Evolutionary conservation across 2,888 invertebrate species (phyloP).

Genomic region (Chrysotoxum bicinctum): DNA sequence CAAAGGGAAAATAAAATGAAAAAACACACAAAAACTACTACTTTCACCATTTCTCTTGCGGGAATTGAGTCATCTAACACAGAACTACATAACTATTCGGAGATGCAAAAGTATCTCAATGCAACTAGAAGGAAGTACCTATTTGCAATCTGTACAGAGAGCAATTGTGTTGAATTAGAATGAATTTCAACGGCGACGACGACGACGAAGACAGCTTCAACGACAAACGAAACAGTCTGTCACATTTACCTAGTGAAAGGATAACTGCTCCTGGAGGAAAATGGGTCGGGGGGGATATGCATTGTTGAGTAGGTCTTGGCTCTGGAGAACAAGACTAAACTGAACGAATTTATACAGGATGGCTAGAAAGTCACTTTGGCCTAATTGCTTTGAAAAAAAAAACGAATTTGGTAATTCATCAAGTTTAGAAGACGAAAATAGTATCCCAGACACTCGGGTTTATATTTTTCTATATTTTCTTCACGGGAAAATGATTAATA

Average conservation of each 20-base stretch:
- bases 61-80: conserved; percentile 4
- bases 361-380: conserved; percentile 1
- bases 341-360: conserved; percentile 3
- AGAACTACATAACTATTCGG: neutral
- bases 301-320: conserved; percentile 12
- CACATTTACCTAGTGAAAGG: conserved; percentile 22
- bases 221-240: conserved; percentile 14
- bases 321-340: neutral
- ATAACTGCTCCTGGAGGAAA: conserved; percentile 40
- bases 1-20: conserved; percentile 17
- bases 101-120: conserved; percentile 11
- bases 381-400: neutral
- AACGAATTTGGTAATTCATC: neutral
- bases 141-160: neutral
- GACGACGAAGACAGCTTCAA: neutral
- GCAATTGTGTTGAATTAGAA: conserved; percentile 16
- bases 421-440: neutral
- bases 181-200: neutral
- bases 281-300: conserved; percentile 1
- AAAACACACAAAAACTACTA: conserved; percentile 2
- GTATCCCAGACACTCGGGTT: too few relatives aligned
- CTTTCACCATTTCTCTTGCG: neutral
- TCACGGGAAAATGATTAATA: too few relatives aligned
- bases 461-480: too few relatives aligned
- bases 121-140: neutral